Evolutionary conservation across 1,140 invertebrate species (phyloP), one percentile per base, ranked within the genome.

Genomic region (Stenopsyche tienmushanensis): DNA sequence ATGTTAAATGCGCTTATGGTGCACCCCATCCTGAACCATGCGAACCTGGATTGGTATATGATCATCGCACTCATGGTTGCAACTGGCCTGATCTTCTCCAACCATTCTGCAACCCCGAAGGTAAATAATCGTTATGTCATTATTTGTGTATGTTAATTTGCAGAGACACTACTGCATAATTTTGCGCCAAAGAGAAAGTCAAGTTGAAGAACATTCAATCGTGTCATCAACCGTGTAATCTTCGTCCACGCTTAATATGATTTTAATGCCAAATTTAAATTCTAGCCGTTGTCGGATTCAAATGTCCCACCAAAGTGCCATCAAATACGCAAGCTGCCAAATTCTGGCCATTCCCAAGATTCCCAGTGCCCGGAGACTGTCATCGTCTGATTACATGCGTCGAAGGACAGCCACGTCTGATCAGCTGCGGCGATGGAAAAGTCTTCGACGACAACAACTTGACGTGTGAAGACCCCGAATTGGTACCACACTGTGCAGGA

Each of bases 11-110:
- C 73, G 87, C 86, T 8, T 87, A 89, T 72, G 94, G 93, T 1
- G 83, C 90, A 44, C 89, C 92, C 0, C 82, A 88, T 63, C 85
- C 90, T 47, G 85, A 88, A 67, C 85, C 89, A 9, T 96, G 94
- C 77, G 91, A 92, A 45, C 84, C 91, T 0, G 94, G 94, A 1
- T 80, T 96, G 42, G 93, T 88, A 20, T 97, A 96, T 75, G 92
- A 96, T 72, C 88, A 91, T 20, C 88, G 90, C 66, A 92, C 84
- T 47, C 93, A 96, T 72, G 86, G 86, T 20, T 97, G 94, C 83
- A 94, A 96, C 74, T 97, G 93, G 93, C 93, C 94, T 8, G 94
- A 97, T 82, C 85, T 93, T 50, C 82, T 96, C 0, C 77, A 92
- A 41, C 90, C 92, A 44, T 86, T 83, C 72, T 96, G 93, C 79